Percentiles rank a stretch among this genome's conserved stretches.
phyloP scores from a whole-genome alignment of 2,888 invertebrate species.

The Sisyra nigra region DNA sequence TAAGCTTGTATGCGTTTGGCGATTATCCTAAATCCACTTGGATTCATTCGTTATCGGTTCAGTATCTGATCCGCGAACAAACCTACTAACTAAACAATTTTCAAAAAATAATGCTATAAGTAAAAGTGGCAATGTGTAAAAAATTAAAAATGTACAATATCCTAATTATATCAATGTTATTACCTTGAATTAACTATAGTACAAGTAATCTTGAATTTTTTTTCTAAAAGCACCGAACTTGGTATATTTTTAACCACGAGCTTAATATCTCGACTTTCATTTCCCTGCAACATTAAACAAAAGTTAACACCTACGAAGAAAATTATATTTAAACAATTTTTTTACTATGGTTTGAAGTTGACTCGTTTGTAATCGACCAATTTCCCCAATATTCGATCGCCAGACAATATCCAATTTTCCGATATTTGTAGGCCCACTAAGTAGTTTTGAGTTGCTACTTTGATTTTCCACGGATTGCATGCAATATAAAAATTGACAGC shows the following conservation, averaged over 20 bases:
- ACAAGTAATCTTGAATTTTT: conserved; percentile 70
- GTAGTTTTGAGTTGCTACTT: conserved; percentile 55
- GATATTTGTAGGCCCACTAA: conserved; percentile 73
- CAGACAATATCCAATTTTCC: conserved; percentile 97
- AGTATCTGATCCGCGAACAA: too few species aligned
- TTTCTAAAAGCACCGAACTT: conserved; percentile 65
- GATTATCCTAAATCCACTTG: too few species aligned
- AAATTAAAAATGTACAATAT: too few species aligned
- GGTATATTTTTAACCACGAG: conserved; percentile 74
- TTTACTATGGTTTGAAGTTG: conserved; percentile 74
- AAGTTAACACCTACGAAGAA: too few species aligned
- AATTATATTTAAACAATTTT: background rate
- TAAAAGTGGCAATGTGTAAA: too few species aligned
- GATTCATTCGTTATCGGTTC: too few species aligned
- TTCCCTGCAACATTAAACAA: conserved; percentile 43
- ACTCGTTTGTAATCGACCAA: conserved; percentile 92
- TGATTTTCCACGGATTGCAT: conserved; percentile 66
- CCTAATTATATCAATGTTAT: conserved; percentile 13
- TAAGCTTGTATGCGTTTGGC: too few species aligned
- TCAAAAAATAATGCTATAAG: too few species aligned
- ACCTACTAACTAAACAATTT: too few species aligned
- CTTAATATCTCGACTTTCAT: conserved; percentile 82
- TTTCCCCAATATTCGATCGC: conserved; percentile 93
- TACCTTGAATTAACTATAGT: conserved; percentile 59
- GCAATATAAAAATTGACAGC: conserved; percentile 90